Base-by-base conservation (phyloP, 2,113 vertebrate species). In the Lasiurus borealis region DNA sequence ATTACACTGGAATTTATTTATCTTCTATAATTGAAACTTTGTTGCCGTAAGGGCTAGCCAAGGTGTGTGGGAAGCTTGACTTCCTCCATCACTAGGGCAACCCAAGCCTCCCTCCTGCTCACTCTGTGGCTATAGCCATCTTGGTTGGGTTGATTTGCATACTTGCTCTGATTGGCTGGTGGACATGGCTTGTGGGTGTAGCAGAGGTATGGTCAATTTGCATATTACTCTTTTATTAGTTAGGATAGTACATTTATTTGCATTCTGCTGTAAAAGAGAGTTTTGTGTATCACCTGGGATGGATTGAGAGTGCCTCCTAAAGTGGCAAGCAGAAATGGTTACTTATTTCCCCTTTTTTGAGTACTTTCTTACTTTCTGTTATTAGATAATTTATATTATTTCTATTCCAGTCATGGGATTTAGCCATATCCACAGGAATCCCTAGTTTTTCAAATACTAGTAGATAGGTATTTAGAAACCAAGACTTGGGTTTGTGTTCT, bases 391-490 rank as follows among this genome's bases (percentile, higher is more conserved):
- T 94, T 84, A 34, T 85, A n/a, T 31, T 90, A 86, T 92, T 85
- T 44, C 57, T 90, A 6, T 15, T 44, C 48, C 8, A 54, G 73
- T 66, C 54, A 48, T 73, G 69, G 64, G 66, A 94, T 48, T 64
- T 16, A 46, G 76, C 31, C 66, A 44, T 93, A 90, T 76, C 85
- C 71, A 85, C 59, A 82, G 85, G 81, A 93, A 81, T 87, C 73
- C 18, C 8, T 59, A 23, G 5, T 8, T 94, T 91, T 64, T 88
- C 69, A 82, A n/a, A 71, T 87, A 44, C 52, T 68, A 36, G 11
- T n/a, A 2, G 59, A 29, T 94, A 68, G 71, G 50, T 71, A 31
- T 81, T 95, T 71, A 90, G 59, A 90, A 52, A 92, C 31, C 44
- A 85, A 91, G 64, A 7, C 34, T 10, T 72, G 5, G 50, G 69